Evolutionary conservation across 2,113 vertebrate genomes (phyloP).

Genomic region (Channa argus): DNA sequence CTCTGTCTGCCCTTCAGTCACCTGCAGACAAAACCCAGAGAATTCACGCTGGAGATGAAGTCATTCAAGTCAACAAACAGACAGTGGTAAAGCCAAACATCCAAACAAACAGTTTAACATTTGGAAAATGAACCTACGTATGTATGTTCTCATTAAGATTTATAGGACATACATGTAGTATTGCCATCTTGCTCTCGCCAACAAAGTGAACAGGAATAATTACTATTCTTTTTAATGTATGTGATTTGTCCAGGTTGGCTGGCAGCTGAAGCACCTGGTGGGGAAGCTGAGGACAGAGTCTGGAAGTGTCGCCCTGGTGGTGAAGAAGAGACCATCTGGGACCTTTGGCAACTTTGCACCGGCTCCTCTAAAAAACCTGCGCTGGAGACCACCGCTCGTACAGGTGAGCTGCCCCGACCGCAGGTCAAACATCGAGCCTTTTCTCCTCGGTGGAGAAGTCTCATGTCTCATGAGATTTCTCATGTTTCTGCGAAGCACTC

Average conservation of each 20-base stretch:
- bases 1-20: constrained; percentile 81
- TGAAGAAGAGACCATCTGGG: constrained; percentile 92
- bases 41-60: constrained; percentile 97
- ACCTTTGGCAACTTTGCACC: constrained; percentile 87
- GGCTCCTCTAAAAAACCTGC: constrained; percentile 92
- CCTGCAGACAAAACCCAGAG: constrained; percentile 94
- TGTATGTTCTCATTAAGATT: background rate
- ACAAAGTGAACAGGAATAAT: no score
- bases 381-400: constrained; percentile 86
- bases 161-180: no score
- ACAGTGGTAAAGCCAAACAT: constrained; percentile 89
- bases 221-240: constrained; percentile 5
- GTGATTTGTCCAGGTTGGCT: constrained; percentile 89
- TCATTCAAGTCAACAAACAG: constrained; percentile 94
- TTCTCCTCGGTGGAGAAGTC: no score
- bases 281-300: constrained; percentile 90
- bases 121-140: background rate
- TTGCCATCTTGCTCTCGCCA: no score
- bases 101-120: background rate
- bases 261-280: constrained; percentile 96
- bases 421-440: no score
- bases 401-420: constrained; percentile 38
- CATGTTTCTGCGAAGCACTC: no score
- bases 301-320: constrained; percentile 84
- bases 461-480: no score